These are phyloP conservation scores for Zoroaster sp. DNA, from an alignment of 53 echinoderm and acorn worm species.

Conservation along the genomic window DNA sequence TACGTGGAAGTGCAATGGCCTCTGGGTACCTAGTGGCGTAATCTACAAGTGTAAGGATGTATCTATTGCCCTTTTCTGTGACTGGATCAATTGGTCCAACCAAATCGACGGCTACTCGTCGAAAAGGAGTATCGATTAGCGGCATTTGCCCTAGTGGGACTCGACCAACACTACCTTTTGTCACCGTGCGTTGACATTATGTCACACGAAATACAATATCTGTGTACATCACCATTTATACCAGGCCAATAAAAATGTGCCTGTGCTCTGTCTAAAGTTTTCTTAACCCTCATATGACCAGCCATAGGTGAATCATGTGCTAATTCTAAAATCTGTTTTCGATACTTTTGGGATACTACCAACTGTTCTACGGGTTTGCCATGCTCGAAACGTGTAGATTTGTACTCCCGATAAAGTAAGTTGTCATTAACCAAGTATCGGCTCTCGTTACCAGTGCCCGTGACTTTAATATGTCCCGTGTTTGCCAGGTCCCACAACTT, in stretches of 20 bases:
- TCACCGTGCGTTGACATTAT: constrained; percentile 49
- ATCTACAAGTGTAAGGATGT: constrained; percentile 49
- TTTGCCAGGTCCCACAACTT: no score
- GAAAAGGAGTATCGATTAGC: constrained; percentile 46
- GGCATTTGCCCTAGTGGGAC: constrained; percentile 46
- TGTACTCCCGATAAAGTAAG: constrained; percentile 1
- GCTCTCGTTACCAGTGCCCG: constrained; percentile 1
- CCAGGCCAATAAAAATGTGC: constrained; percentile 51
- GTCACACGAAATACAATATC: constrained; percentile 33
- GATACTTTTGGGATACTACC: background rate
- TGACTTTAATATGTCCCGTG: background rate
- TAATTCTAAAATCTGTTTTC: constrained; percentile 24
- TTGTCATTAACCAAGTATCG: background rate
- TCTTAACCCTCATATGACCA: constrained; percentile 41
- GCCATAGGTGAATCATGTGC: constrained; percentile 55
- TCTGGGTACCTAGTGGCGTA: constrained; percentile 57
- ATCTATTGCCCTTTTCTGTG: constrained; percentile 33
- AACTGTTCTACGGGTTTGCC: background rate
- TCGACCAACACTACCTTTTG: constrained; percentile 18
- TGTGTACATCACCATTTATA: constrained; percentile 20
- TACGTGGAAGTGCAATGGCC: constrained; percentile 54
- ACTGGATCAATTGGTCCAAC: constrained; percentile 54
- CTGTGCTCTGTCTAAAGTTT: constrained; percentile 12
- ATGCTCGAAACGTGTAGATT: background rate
- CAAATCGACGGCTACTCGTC: constrained; percentile 48